Conservation (phyloP, 1,140 invertebrate genomes). For the Ladona fulva region DNA sequence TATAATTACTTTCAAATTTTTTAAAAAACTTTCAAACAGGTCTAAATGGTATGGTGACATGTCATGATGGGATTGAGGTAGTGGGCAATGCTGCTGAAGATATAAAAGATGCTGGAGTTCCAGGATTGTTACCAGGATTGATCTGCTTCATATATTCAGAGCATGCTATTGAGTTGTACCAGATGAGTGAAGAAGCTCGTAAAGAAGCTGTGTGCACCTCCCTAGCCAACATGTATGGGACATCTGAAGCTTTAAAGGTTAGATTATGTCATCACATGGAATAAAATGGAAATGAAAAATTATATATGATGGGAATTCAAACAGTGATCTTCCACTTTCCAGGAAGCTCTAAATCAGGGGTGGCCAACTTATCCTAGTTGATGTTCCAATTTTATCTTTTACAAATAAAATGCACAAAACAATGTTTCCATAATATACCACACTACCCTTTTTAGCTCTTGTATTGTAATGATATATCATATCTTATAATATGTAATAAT, state of each 20-base stretch:
- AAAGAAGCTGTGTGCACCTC: conserved; percentile 16
- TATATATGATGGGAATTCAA: no score
- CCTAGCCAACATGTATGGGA: conserved; percentile 16
- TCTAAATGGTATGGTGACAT: conserved; percentile 19
- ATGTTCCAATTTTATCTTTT: no score
- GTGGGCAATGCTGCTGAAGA: conserved; percentile 33
- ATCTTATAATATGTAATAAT: no score
- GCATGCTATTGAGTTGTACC: conserved; percentile 27
- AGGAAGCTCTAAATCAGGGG: no score
- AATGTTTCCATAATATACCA: no score
- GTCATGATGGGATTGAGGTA: conserved; percentile 27
- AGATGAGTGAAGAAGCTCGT: conserved; percentile 18
- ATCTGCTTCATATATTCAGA: conserved; percentile 37
- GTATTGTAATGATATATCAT: no score
- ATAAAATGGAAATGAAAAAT: no score
- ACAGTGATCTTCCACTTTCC: no score
- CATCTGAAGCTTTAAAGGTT: conserved; percentile 15
- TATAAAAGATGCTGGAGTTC: conserved; percentile 11
- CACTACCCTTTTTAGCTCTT: no score
- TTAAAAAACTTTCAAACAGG: conserved; percentile 11
- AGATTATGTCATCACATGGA: no score
- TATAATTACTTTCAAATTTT: conserved; percentile 27
- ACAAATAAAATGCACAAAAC: no score
- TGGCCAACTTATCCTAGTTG: no score
- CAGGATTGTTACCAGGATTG: conserved; percentile 30